Percentiles rank a stretch among this genome's conserved stretches.
These are phyloP conservation scores for Hyla sarda DNA, from an alignment of 2,113 vertebrate genomes.

Conservation along the genomic window DNA sequence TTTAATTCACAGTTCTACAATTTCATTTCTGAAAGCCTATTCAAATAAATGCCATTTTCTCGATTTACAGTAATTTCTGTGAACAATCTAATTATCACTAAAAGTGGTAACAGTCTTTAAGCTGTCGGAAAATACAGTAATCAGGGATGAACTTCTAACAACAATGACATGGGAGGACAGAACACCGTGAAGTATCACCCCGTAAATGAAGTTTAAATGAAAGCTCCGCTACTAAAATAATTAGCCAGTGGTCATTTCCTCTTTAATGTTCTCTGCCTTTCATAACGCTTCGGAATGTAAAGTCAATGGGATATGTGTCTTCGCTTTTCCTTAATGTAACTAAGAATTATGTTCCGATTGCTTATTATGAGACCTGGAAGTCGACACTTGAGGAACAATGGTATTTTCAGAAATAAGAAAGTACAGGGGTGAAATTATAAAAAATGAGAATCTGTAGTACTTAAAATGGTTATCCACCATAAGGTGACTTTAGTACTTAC, in stretches of 20 bases:
- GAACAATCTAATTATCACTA: slow-evolving; percentile 28
- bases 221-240: not conserved
- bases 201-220: slow-evolving; percentile 33
- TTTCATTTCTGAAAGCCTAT: not conserved
- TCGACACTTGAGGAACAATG: not conserved
- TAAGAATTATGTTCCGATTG: not conserved
- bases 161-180: slow-evolving; percentile 29
- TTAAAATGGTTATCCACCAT: no score
- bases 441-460: no score
- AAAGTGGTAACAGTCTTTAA: slow-evolving; percentile 17
- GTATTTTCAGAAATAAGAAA: not conserved
- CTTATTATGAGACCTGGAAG: not conserved
- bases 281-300: not conserved
- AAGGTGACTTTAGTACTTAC: no score
- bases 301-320: not conserved
- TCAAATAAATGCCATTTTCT: slow-evolving; percentile 14
- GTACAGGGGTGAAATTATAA: not conserved
- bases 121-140: not conserved
- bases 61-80: slow-evolving; percentile 2
- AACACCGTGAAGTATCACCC: not conserved
- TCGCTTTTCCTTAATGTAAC: not conserved
- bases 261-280: slow-evolving; percentile 35
- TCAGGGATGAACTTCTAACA: not conserved
- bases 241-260: slow-evolving; percentile 29
- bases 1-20: not conserved